Percentiles rank a stretch among this genome's conserved stretches.
Conservation (phyloP, 2,113 vertebrate genomes). For the Pollimyrus isidori region DNA sequence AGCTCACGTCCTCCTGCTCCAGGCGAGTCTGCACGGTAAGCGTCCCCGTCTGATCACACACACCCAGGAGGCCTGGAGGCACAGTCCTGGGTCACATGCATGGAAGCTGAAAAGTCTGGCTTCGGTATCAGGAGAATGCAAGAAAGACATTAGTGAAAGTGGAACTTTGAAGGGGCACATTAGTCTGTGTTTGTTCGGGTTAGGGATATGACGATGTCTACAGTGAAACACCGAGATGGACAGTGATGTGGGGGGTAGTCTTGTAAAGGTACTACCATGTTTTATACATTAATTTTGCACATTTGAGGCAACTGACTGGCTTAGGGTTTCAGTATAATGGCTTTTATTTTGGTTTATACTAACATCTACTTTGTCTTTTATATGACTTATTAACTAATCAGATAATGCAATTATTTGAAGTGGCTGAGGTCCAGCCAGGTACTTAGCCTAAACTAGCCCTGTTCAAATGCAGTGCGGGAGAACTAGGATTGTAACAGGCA, state of each 20-base stretch:
- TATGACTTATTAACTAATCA: neutral
- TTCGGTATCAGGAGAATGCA: neutral
- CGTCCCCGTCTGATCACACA: neutral
- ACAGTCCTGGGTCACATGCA: neutral
- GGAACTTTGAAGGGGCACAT: neutral
- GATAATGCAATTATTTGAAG: neutral
- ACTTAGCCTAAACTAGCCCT: neutral
- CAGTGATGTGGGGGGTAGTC: neutral
- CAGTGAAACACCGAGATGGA: neutral
- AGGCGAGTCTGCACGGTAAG: conserved; percentile 46
- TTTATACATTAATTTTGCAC: neutral
- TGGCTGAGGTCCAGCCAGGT: neutral
- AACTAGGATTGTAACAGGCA: neutral
- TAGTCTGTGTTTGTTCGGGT: neutral
- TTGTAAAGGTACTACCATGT: neutral
- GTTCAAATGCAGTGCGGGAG: neutral
- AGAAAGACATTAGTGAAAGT: neutral
- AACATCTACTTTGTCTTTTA: neutral
- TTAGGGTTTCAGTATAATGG: too few species aligned
- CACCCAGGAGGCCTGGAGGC: neutral
- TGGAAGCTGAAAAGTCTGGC: neutral
- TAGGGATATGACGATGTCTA: neutral
- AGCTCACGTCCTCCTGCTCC: conserved; percentile 27
- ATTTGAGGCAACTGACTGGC: neutral
- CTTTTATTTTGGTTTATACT: neutral